Conservation (phyloP, 2,888 invertebrate species). For the Dicroscelio sp. region DNA sequence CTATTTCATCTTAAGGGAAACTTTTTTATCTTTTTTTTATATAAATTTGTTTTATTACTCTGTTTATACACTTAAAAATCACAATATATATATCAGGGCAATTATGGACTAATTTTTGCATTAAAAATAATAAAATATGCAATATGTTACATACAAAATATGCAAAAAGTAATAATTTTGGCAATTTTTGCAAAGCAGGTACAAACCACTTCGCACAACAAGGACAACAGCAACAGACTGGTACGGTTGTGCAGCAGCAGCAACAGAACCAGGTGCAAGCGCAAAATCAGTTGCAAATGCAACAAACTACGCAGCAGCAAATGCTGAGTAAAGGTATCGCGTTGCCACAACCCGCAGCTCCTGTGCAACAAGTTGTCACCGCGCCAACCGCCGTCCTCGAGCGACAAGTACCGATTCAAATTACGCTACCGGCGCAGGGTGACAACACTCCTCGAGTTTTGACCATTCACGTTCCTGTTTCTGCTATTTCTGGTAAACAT, state of each 20-base stretch:
- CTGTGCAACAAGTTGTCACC: constrained; percentile 90
- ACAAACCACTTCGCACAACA: constrained; percentile 88
- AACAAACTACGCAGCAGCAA: constrained; percentile 83
- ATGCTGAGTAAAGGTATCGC: constrained; percentile 80
- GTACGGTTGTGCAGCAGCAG: constrained; percentile 83
- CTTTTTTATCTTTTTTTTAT: too few relatives aligned
- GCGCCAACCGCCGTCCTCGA: constrained; percentile 92
- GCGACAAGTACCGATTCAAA: constrained; percentile 92
- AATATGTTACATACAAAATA: too few relatives aligned
- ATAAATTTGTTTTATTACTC: too few relatives aligned
- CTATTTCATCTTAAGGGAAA: too few relatives aligned
- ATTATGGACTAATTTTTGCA: too few relatives aligned
- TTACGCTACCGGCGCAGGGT: constrained; percentile 96
- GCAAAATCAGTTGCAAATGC: constrained; percentile 73
- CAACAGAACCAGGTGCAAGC: constrained; percentile 81
- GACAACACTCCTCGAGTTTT: constrained; percentile 95
- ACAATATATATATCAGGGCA: too few relatives aligned
- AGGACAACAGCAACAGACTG: constrained; percentile 78
- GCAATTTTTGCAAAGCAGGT: constrained; percentile 76
- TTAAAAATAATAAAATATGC: too few relatives aligned
- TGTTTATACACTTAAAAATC: too few relatives aligned
- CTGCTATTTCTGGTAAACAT: constrained; percentile 94
- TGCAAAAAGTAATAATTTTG: too few relatives aligned
- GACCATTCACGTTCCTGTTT: constrained; percentile 97
- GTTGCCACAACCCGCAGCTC: constrained; percentile 87